These are phyloP conservation scores for Phoebastria nigripes DNA, from an alignment of 2,797 vertebrate genomes.

Conservation along the genomic window DNA sequence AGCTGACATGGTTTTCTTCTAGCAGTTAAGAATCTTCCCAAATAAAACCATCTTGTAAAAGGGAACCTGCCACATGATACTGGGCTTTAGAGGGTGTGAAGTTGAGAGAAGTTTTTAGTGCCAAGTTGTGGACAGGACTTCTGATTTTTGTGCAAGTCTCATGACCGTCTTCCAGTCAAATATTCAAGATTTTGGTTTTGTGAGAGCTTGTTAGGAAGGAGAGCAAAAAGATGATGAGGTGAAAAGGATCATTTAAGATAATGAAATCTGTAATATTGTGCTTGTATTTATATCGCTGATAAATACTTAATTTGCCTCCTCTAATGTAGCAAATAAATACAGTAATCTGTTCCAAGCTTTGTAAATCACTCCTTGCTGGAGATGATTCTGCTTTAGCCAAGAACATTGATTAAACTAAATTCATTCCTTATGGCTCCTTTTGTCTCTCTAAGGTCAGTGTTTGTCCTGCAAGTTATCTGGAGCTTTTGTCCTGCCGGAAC, in stretches of 20 bases:
- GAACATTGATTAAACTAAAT: constrained; percentile 15
- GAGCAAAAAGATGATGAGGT: neutral
- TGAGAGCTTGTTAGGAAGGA: neutral
- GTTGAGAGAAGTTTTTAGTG: neutral
- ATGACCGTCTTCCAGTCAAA: neutral
- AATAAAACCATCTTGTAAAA: neutral
- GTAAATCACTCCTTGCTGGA: neutral
- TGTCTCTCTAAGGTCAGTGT: neutral
- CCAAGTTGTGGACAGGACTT: neutral
- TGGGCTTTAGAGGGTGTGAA: neutral
- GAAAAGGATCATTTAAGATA: neutral
- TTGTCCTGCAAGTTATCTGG: neutral
- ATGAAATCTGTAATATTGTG: neutral
- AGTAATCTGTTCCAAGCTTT: neutral
- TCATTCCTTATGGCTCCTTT: constrained; percentile 4
- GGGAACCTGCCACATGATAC: neutral
- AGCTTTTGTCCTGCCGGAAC: neutral
- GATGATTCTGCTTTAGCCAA: neutral
- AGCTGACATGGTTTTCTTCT: neutral
- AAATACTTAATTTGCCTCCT: neutral
- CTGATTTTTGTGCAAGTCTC: neutral
- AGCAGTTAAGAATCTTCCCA: neutral
- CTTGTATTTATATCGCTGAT: neutral
- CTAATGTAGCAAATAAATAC: neutral
- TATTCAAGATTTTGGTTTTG: neutral